Percentiles rank a stretch among this genome's conserved stretches.
These are phyloP conservation scores for Augiades crinisus DNA, from an alignment of 2,888 invertebrate genomes.

Conservation along the genomic window DNA sequence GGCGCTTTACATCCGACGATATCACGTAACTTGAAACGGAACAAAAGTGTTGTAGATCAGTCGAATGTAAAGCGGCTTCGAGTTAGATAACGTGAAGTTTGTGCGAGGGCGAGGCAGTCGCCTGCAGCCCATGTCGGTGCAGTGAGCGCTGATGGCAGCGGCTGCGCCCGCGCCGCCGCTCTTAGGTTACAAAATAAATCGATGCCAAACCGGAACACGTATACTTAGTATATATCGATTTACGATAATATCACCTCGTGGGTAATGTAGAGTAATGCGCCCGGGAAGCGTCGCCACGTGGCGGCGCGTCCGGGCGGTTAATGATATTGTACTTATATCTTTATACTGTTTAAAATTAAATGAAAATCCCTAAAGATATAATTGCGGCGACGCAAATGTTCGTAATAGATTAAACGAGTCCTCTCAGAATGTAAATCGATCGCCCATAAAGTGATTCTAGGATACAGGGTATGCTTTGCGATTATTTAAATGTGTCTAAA, in stretches of 20 bases:
- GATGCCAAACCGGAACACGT: conserved; percentile 77
- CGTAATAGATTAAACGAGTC: conserved; percentile 70
- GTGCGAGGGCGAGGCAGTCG: conserved; percentile 19
- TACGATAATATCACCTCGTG: conserved; percentile 71
- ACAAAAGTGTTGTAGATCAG: not conserved
- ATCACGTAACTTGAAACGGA: conserved; percentile 7
- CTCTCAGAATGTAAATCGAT: conserved; percentile 78
- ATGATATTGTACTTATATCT: conserved; percentile 70
- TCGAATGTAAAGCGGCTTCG: conserved; percentile 18
- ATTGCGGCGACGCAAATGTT: conserved; percentile 69
- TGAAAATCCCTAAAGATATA: conserved; percentile 64
- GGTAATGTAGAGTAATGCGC: conserved; percentile 66
- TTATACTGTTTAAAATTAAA: conserved; percentile 71
- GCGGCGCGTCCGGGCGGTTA: conserved; percentile 48
- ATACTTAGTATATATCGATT: conserved; percentile 72
- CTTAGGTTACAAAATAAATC: conserved; percentile 67
- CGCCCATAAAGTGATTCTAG: conserved; percentile 90
- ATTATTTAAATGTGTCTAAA: conserved; percentile 89
- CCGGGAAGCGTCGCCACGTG: conserved; percentile 45
- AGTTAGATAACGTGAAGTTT: conserved; percentile 15
- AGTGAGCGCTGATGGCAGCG: conserved; percentile 41
- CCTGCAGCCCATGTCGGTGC: conserved; percentile 28
- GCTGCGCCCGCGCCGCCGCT: conserved; percentile 43
- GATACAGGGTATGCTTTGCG: conserved; percentile 97
- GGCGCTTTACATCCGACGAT: conserved; percentile 32